Evolutionary conservation across 2,797 vertebrate genomes (phyloP), one percentile per base, ranked within the genome.

Genomic region (Eospalax fontanierii): DNA sequence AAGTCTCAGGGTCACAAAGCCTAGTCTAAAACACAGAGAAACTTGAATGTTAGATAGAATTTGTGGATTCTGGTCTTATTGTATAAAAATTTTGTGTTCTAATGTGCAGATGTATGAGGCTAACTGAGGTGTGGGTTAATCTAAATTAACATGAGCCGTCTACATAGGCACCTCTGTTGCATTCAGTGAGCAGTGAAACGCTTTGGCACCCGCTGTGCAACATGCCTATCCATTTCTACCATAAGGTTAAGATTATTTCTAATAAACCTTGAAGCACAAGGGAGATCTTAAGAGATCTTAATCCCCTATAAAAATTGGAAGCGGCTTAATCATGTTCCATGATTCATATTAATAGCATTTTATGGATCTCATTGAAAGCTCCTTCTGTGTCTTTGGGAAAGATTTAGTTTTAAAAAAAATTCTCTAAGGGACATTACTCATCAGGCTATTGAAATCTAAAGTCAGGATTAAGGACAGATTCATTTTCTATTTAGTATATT

Each of bases 351-450:
- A 95, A 96, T 76, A 93, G 40, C 65, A 46, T 76, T 95, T 95
- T 95, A 95, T 96, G 73, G 84, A 80, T 92, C 43, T 94, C 76
- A 88, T 46, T 82, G 91, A 89, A 96, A 91, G 21, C 78, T 95
- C 89, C 76, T 95, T 95, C 80, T 92, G 22, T 92, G 81, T 94
- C 84, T 94, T 96, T 85, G 78, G 28, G 70, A 91, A 95, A 95
- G 38, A 87, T 91, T 97, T 90, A 93, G 50, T 40, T 91, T 33
- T 66, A 1, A 40, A 76, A 83, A 59, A 35, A 68, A 66, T 95
- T 96, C 65, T 95, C 28, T 87, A 21, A 88, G 35, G 81, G 15
- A 63, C n/a, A 85, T 89, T 70, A 61, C 24, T 89, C 57, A 2
- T 66, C 70, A 96, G 68, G 4, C 28, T 43, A 65, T 24, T 87